A percentile compares a stretch with the other conserved stretches of the same genome.
phyloP scores from a whole-genome alignment of 2,888 invertebrate genomes.

The Pristionchus fissidentatus region DNA sequence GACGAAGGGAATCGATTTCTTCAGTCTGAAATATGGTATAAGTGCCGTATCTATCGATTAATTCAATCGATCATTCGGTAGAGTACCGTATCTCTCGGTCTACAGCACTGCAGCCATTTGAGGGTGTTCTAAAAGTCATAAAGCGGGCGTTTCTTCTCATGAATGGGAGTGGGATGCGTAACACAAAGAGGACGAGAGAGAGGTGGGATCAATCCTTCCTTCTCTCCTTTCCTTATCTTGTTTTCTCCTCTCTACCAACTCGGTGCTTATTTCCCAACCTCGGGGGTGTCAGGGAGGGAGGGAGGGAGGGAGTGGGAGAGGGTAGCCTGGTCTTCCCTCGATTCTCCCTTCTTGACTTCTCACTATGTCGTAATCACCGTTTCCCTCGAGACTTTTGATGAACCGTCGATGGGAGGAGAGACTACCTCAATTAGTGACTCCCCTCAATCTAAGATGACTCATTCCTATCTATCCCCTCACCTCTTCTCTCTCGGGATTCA shows the following conservation, averaged over 20 bases:
- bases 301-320: no score
- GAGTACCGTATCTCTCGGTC: background rate
- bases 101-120: background rate
- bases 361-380: conserved; percentile 25
- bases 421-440: conserved; percentile 6
- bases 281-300: conserved; percentile 7
- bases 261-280: conserved; percentile 22
- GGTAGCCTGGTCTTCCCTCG: background rate
- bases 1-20: conserved; percentile 41
- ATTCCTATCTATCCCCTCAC: background rate
- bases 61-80: no score
- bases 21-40: conserved; percentile 34
- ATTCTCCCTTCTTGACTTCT: background rate
- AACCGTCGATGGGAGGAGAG: conserved; percentile 7
- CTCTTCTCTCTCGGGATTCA: background rate
- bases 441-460: background rate
- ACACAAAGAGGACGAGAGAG: conserved; percentile 16
- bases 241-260: conserved; percentile 20
- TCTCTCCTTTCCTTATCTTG: background rate
- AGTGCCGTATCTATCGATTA: background rate
- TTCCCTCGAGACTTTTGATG: conserved; percentile 12
- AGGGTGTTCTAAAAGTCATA: background rate
- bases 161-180: background rate
- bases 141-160: background rate
- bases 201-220: background rate